These are phyloP conservation scores for Microcebus jonahi DNA, from an alignment of 2,113 vertebrate genomes.

Conservation along the genomic window DNA sequence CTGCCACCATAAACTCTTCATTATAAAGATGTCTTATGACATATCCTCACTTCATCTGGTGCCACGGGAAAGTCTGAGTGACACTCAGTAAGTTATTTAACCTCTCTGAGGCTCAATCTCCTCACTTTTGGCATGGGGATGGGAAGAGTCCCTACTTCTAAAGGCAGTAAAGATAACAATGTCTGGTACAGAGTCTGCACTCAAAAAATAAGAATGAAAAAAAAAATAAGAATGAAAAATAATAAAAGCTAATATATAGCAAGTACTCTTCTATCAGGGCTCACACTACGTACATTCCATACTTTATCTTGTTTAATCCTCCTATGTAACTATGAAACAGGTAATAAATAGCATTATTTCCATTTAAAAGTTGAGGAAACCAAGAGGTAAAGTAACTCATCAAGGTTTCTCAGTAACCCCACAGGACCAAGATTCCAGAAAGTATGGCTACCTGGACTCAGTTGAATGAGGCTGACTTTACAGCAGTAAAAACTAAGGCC, in stretches of 20 bases:
- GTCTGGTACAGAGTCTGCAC: background rate
- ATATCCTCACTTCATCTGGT: background rate
- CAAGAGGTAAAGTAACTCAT: background rate
- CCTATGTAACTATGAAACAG: background rate
- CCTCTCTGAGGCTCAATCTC: background rate
- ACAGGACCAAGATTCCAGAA: background rate
- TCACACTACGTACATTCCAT: background rate
- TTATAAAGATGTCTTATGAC: accelerated
- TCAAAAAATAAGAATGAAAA: background rate
- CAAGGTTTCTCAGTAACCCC: background rate
- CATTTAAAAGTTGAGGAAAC: background rate
- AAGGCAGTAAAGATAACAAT: background rate
- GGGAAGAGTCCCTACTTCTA: background rate
- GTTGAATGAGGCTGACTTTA: background rate
- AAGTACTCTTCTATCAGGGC: background rate
- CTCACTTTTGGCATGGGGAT: background rate
- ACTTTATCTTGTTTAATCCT: background rate
- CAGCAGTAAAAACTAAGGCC: background rate
- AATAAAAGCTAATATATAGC: background rate
- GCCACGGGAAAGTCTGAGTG: background rate
- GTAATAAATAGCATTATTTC: background rate
- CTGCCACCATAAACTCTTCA: background rate
- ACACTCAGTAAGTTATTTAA: accelerated
- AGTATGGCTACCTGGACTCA: no score
- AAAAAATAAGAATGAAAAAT: background rate